Evolutionary conservation across 2,888 invertebrate genomes (phyloP), one percentile per base, ranked within the genome.

Genomic region (Neoaliturus tenellus): DNA sequence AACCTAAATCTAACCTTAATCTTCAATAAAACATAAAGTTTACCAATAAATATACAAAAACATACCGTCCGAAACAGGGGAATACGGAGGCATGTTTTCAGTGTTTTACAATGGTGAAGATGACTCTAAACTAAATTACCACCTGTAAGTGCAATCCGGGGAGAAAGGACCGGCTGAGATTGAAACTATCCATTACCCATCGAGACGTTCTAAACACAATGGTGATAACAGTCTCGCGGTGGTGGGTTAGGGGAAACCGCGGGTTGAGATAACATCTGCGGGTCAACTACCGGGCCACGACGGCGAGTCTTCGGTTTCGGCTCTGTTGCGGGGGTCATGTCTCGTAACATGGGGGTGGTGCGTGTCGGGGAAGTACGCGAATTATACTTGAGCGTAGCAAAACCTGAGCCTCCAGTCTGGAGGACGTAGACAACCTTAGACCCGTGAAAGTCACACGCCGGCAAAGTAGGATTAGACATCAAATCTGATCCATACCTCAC

Each of bases 251-350:
- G 28, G 62, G 62, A 62, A 62, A 62, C 62, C 62, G 62, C 28
- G 62, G 8, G 28, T 2, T 0, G 14, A 62, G 62, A 28, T 31
- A 62, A 2, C 14, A 28, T 62, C 62, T 31, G n/a, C 2, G 31
- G 62, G 62, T 62, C 62, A 62, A 62, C 62, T 62, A 62, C 62
- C 62, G 62, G 62, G 62, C 31, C 62, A 62, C 62, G 62, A 62
- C 62, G 28, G 62, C 12, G 28, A 14, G 55, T 55, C 17, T 55
- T 55, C 55, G 23, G 23, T 23, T 55, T 55, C 25, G 55, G 25
- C 23, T 12, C 23, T 23, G 55, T 55, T 55, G 55, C 55, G 55
- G 23, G 31, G 62, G 62, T 62, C 62, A 31, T 28, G 62, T 2
- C n/a, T n/a, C n/a, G n/a, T n/a, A n/a, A n/a, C 44, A 14, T 17